Evolutionary conservation across 2,888 invertebrate species (phyloP), one percentile per base, ranked within the genome.

Genomic region (Geotrupes spiniger): DNA sequence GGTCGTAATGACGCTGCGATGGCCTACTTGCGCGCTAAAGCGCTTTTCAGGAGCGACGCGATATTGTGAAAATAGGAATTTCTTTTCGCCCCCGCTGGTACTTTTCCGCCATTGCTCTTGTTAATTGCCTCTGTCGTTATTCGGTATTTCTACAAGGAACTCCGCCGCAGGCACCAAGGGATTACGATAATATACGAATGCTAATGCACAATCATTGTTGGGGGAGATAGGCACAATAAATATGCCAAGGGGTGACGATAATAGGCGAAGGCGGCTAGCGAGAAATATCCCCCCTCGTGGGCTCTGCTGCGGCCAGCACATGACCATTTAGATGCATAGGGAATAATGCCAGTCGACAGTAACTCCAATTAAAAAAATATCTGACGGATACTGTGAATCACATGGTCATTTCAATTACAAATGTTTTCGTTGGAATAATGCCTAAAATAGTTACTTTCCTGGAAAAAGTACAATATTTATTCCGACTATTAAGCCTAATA

Each of bases 141-240:
- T 33, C 21, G 33, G 15, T 33, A 33, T 33, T 33, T 15, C 33
- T 33, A 33, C 33, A 33, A 33, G 33, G 33, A 33, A 33, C 15
- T 8, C 14, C 15, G 33, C 36, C 16, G 27, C 37, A 37, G 12
- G 29, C 10, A 31, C 31, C 39, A 17, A 39, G 38, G 45, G 45
- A 39, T 45, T 45, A 37, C 38, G 45, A 39, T 45, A 45, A 45
- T 37, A 17, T 37, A 38, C 31, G 45, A 45, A 45, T 45, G 31
- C 45, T 45, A 45, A 45, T 39, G 45, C 45, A 45, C 45, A 45
- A 39, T 45, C 36, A 39, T 39, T 36, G 38, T 39, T 45, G 39
- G 38, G 45, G 45, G 37, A 45, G 45, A 45, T 45, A 45, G 44
- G 37, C 36, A 29, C 14, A 28, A 28, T 45, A 37, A 45, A 45